A percentile compares a stretch with the other conserved stretches of the same genome.
Evolutionary conservation across 2,888 invertebrate species (phyloP).

Genomic region (Caenorhabditis sinica): DNA sequence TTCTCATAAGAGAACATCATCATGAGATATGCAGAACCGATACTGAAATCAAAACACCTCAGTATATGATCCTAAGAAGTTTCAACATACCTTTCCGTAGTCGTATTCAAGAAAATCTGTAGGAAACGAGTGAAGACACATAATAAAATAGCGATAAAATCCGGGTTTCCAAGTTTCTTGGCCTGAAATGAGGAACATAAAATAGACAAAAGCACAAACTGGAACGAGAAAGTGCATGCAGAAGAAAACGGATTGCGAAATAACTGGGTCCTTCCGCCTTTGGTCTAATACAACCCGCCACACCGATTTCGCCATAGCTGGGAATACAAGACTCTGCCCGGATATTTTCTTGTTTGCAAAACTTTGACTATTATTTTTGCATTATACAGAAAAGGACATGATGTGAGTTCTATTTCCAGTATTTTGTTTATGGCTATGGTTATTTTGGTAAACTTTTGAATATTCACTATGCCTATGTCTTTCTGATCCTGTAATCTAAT

Average conservation of each 20-base stretch:
- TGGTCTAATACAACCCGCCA: conserved; percentile 1
- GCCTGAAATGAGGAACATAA: conserved; percentile 29
- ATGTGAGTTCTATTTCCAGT: not conserved
- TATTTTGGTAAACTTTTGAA: not conserved
- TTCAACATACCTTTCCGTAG: conserved; percentile 64
- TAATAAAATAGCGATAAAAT: conserved; percentile 60
- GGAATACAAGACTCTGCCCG: not conserved
- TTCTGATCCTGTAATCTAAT: not conserved
- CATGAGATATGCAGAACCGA: conserved; percentile 71
- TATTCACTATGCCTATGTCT: not conserved
- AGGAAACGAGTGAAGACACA: conserved; percentile 67
- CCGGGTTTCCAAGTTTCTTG: conserved; percentile 57
- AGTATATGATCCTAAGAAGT: not conserved
- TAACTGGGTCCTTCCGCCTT: conserved; percentile 34
- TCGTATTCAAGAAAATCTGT: conserved; percentile 69
- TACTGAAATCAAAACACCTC: conserved; percentile 42
- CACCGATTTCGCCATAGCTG: conserved; percentile 60
- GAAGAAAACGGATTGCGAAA: conserved; percentile 30
- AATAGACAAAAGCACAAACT: conserved; percentile 12
- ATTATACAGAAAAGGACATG: not conserved
- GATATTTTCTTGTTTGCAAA: conserved; percentile 16
- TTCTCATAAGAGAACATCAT: conserved; percentile 72
- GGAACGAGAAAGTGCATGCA: conserved; percentile 45
- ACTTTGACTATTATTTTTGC: not conserved
- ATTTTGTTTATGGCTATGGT: not conserved